Conservation (phyloP, 2,113 vertebrate species). For the Thinocorus orbignyianus region DNA sequence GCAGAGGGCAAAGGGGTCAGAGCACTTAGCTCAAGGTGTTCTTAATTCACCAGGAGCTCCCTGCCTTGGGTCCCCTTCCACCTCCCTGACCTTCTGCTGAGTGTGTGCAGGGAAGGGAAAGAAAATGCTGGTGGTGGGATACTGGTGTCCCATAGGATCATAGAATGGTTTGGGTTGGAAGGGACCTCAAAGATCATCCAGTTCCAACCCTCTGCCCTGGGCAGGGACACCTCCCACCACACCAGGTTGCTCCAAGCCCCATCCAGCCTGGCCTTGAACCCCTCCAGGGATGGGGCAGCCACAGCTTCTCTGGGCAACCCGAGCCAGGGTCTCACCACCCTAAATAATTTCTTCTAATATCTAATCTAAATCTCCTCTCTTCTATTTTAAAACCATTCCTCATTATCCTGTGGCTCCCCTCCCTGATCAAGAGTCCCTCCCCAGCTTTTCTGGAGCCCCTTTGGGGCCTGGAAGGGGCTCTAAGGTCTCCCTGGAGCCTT, state of each 20-base stretch:
- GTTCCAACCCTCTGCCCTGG: not conserved
- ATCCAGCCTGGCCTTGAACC: not conserved
- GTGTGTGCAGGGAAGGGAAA: not conserved
- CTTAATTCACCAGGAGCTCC: not conserved
- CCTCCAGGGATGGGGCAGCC: not conserved
- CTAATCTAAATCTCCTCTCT: too few relatives aligned
- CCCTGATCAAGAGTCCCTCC: too few relatives aligned
- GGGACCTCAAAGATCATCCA: not conserved
- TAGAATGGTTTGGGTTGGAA: not conserved
- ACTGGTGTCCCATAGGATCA: not conserved
- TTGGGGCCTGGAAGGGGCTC: too few relatives aligned
- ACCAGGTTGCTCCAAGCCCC: not conserved
- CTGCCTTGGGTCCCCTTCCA: not conserved
- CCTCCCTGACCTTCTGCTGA: not conserved
- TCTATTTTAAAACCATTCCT: too few relatives aligned
- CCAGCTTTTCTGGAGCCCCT: too few relatives aligned
- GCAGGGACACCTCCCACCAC: not conserved
- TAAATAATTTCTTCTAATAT: too few relatives aligned
- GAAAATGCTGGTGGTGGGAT: not conserved
- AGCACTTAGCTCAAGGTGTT: conserved; percentile 30
- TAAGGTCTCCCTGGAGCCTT: too few relatives aligned
- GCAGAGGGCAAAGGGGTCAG: conserved; percentile 20
- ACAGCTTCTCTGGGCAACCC: not conserved
- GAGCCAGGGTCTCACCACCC: not conserved
- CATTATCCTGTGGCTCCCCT: too few relatives aligned